Percentiles rank a stretch among this genome's conserved stretches.
These are phyloP conservation scores for Micromussa lordhowensis DNA, from an alignment of 92 coral and sea anemone species.

Conservation along the genomic window DNA sequence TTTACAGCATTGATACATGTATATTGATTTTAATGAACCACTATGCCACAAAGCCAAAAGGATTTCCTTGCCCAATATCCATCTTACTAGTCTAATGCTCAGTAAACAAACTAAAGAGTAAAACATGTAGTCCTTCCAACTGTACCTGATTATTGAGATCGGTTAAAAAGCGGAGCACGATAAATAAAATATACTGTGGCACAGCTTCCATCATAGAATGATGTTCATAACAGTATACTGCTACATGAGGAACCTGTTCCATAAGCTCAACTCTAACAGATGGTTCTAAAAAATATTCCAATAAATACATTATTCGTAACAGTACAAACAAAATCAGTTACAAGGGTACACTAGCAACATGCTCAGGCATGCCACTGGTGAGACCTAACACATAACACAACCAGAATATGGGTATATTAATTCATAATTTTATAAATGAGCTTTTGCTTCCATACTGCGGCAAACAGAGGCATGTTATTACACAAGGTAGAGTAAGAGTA, in stretches of 20 bases:
- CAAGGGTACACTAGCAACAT: not conserved
- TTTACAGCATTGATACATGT: too few relatives aligned
- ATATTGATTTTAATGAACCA: not conserved
- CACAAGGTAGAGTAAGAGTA: too few relatives aligned
- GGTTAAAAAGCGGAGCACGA: conserved; percentile 90
- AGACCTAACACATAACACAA: too few relatives aligned
- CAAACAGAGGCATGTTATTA: too few relatives aligned
- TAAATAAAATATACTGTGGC: conserved; percentile 89
- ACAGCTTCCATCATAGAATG: conserved; percentile 93
- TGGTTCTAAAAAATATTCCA: conserved; percentile 73
- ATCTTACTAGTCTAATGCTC: not conserved
- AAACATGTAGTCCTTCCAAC: not conserved
- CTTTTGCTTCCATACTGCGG: too few relatives aligned
- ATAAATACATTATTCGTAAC: not conserved
- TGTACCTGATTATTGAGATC: conserved; percentile 96
- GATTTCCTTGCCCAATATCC: not conserved
- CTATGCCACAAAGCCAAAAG: not conserved
- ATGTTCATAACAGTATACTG: conserved; percentile 94
- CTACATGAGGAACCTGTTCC: conserved; percentile 99
- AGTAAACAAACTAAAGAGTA: too few relatives aligned
- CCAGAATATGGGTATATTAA: too few relatives aligned
- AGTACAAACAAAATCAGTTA: not conserved
- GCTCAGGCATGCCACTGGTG: too few relatives aligned
- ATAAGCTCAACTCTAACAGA: conserved; percentile 96
- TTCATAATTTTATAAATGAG: too few relatives aligned